Base-by-base conservation (phyloP, 2,797 vertebrate genomes). In the Pangasius mekongensis region DNA sequence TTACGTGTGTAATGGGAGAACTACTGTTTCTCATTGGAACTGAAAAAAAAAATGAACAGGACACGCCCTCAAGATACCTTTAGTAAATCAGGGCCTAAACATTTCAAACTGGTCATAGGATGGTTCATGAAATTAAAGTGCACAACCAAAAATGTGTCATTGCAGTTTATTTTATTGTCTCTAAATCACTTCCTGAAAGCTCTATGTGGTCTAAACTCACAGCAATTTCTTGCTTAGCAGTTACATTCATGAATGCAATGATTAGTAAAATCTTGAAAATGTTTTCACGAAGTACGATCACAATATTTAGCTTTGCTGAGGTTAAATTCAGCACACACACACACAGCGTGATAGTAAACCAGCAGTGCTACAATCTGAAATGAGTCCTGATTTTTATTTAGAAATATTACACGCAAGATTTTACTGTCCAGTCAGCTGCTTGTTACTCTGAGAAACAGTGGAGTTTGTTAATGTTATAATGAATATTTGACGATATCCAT, bases 41-140 rank as follows among this genome's bases (percentile, higher is more conserved):
- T 6, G 6, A n/a, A 49, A 71, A 36, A n/a, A 69, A 33, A 27
- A n/a, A 11, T 24, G 24, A 52, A 49, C 43, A 76, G 24, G 74
- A n/a, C 74, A 77, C 49, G n/a, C 49, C 74, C 49, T 20, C 49
- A 77, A 14, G n/a, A 74, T 39, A 13, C 39, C 24, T 27, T 78
- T 78, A 58, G 52, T 81, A 60, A 81, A 81, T 81, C 30, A 36
- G 20, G 54, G 52, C 54, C 77, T 22, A 36, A 87, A 52, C 33
- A 18, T 47, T 87, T 83, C 67, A 49, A 81, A 33, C n/a, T 20
- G n/a, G 43, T 56, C 16, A 54, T 54, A 56, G 54, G 52, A 33
- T 24, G 56, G 2, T 24, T 33, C 10, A 80, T 85, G 81, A 85
- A 89, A 83, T 24, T 24, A 27, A 76, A 82, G 18, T 56, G 16